These are phyloP conservation scores for Discoglossus pictus DNA, from an alignment of 2,797 vertebrate genomes.

Conservation along the genomic window DNA sequence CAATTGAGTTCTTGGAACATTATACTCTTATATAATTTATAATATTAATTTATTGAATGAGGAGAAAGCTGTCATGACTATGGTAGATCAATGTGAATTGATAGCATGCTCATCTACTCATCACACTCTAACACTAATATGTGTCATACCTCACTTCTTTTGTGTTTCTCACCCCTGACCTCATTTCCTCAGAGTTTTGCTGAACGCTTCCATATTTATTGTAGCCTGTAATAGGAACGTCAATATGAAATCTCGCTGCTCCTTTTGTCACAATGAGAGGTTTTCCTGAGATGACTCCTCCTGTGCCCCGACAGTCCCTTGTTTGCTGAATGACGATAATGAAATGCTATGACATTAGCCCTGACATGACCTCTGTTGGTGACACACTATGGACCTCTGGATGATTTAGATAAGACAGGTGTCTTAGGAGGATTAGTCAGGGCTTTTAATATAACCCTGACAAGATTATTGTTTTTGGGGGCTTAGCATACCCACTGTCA, in stretches of 20 bases:
- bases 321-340: constrained; percentile 36
- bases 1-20: no score
- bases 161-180: constrained; percentile 41
- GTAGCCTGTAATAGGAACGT: constrained; percentile 40
- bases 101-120: constrained; percentile 25
- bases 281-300: constrained; percentile 24
- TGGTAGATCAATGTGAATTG: constrained; percentile 11
- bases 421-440: constrained; percentile 8
- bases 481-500: background rate
- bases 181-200: constrained; percentile 29
- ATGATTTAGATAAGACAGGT: constrained; percentile 39
- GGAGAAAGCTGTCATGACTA: constrained; percentile 11
- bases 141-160: constrained; percentile 35
- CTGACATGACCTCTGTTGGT: constrained; percentile 14
- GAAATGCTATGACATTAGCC: constrained; percentile 39
- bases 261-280: constrained; percentile 28
- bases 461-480: background rate
- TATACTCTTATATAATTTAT: no score
- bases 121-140: constrained; percentile 38
- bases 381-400: constrained; percentile 2
- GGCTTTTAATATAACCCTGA: background rate
- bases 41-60: no score
- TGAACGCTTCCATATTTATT: constrained; percentile 35
- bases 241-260: constrained; percentile 39
- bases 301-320: constrained; percentile 8